These are phyloP conservation scores for Parnassius mnemosyne DNA, from an alignment of 2,888 invertebrate genomes.

Conservation along the genomic window DNA sequence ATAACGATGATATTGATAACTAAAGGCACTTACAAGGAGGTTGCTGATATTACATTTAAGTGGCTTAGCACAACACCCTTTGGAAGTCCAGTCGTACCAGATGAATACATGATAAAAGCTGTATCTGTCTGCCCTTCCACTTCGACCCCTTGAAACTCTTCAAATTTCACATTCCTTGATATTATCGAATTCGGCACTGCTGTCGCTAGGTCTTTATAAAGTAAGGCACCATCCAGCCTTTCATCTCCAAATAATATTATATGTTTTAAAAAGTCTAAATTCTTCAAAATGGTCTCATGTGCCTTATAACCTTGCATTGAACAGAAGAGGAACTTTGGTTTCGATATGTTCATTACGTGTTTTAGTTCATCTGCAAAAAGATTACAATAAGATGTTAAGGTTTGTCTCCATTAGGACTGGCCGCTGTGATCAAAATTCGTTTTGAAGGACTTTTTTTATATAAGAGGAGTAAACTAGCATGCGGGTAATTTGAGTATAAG, in stretches of 20 bases:
- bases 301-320: slow-evolving; percentile 29
- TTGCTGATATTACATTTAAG: slow-evolving; percentile 27
- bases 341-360: slow-evolving; percentile 32
- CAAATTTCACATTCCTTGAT: slow-evolving; percentile 18
- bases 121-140: slow-evolving; percentile 34
- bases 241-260: slow-evolving; percentile 33
- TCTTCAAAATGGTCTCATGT: slow-evolving; percentile 24
- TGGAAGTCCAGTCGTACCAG: slow-evolving; percentile 43
- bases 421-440: too few species aligned
- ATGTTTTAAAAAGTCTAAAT: slow-evolving; percentile 27
- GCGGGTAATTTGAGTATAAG: too few species aligned
- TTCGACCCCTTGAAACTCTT: slow-evolving; percentile 33
- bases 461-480: too few species aligned
- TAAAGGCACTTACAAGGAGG: slow-evolving; percentile 14
- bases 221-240: slow-evolving; percentile 16
- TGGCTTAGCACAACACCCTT: slow-evolving; percentile 45
- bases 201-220: slow-evolving; percentile 29
- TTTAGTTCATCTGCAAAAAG: slow-evolving; percentile 35
- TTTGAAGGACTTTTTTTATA: too few species aligned
- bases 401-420: too few species aligned
- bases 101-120: slow-evolving; percentile 39
- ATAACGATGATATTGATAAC: too few species aligned
- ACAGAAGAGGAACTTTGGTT: slow-evolving; percentile 32
- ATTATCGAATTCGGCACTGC: slow-evolving; percentile 2
- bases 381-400: too few species aligned